These are phyloP conservation scores for Steinernema khuongi DNA, from an alignment of 1,140 invertebrate species.

Conservation along the genomic window DNA sequence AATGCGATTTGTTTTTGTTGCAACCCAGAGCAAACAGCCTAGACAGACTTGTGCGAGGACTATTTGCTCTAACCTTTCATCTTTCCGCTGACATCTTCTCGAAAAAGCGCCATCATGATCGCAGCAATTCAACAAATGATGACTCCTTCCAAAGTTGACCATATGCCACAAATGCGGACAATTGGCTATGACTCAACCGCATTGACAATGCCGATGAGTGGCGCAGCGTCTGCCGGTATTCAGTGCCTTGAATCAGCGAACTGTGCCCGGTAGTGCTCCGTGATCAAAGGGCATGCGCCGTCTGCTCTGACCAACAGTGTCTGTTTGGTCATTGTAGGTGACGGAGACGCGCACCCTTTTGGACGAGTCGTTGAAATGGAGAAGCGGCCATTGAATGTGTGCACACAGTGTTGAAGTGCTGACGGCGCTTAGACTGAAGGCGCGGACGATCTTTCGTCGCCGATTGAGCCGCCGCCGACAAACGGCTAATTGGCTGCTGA, in stretches of 20 bases:
- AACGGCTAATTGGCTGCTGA: not conserved
- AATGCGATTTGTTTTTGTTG: constrained; percentile 9
- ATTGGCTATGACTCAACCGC: not conserved
- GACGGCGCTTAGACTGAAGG: not conserved
- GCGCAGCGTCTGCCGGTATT: not conserved
- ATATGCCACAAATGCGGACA: too few species aligned
- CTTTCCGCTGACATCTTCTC: not conserved
- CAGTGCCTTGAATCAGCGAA: not conserved
- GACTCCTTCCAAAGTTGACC: not conserved
- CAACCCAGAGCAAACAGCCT: not conserved
- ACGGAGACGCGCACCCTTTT: not conserved
- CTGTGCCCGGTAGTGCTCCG: not conserved
- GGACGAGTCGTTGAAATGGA: not conserved
- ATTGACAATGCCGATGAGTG: not conserved
- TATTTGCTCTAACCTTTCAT: not conserved
- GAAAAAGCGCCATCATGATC: too few species aligned
- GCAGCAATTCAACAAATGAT: too few species aligned
- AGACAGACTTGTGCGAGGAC: not conserved
- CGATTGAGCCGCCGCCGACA: not conserved
- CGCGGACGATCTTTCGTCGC: not conserved
- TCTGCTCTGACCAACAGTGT: not conserved
- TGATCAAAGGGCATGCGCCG: constrained; percentile 3
- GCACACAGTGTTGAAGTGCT: not conserved
- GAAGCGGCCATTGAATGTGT: not conserved
- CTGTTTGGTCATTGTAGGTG: constrained; percentile 9